These are phyloP conservation scores for Pristionchus fissidentatus DNA, from an alignment of 2,888 invertebrate genomes.

Conservation along the genomic window DNA sequence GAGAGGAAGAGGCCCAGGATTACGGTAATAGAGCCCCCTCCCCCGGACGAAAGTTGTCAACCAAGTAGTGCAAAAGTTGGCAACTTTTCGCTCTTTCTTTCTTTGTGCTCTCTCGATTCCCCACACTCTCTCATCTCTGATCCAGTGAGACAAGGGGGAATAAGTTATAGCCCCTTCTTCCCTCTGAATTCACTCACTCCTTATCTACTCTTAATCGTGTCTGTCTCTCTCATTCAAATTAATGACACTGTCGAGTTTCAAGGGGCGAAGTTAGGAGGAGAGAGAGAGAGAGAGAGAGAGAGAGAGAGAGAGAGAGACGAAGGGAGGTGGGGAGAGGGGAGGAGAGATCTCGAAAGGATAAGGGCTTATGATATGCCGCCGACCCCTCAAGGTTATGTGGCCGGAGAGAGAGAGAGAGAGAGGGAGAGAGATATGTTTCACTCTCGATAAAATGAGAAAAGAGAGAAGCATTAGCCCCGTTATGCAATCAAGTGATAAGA, in stretches of 20 bases:
- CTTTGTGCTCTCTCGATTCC: conserved; percentile 10
- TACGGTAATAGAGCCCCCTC: conserved; percentile 26
- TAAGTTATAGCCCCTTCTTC: conserved; percentile 33
- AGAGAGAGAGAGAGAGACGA: conserved; percentile 3
- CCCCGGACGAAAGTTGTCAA: background rate
- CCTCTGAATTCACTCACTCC: background rate
- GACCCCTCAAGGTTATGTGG: background rate
- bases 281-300: conserved; percentile 45
- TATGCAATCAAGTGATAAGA: background rate
- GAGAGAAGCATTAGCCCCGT: background rate
- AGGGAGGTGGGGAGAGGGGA: conserved; percentile 10
- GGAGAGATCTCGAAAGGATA: background rate
- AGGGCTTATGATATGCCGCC: conserved; percentile 33
- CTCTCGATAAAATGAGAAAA: background rate
- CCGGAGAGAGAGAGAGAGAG: conserved; percentile 4
- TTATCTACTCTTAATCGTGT: background rate
- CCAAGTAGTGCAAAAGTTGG: too few relatives aligned
- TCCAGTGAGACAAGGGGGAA: conserved; percentile 29
- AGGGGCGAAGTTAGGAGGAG: background rate
- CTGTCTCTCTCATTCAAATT: conserved; percentile 40
- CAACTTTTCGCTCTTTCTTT: background rate
- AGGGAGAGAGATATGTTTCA: background rate
- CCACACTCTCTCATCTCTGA: conserved; percentile 38
- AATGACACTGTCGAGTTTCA: background rate
- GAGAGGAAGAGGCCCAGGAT: background rate